Base-by-base conservation (phyloP, 92 coral and sea anemone species). In the Epizoanthus ramosus region DNA sequence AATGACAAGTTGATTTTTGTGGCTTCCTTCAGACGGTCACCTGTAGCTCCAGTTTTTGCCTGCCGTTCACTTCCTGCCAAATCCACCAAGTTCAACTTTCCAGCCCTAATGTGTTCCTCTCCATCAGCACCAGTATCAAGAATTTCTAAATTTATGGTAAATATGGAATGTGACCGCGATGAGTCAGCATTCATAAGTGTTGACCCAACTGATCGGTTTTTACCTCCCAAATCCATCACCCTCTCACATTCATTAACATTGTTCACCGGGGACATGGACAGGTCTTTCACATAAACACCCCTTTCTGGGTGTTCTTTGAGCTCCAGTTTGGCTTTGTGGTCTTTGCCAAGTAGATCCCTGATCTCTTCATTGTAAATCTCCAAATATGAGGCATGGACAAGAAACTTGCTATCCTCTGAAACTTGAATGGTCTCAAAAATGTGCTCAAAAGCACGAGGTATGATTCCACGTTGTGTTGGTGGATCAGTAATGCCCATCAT, bases 141-240 rank as follows among this genome's bases (percentile, higher is more conserved):
- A 86, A 96, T 94, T 79, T 96, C 99, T 50, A 96, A 66, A 71
- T 92, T 92, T 75, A 96, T 96, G 31, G 94, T 90, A 68, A 96
- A 96, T 39, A 96, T 96, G 56, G 99, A 96, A 79, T 96, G 99
- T 12, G 99, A 96, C 22, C 99, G 90, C 6, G 99, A 96, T 10
- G 99, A 96, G 73, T 96, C 99, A 5, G 99, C 99, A 83, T 96
- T 96, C 99, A 96, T 96, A 25, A 96, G 91, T 1, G 99, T 96
- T 17, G 99, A 90, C 54, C 99, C 99, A 33, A 96, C 99, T 14
- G 99, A 96, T 2, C 99, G 92, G 79, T 96, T 96, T 67, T 90
- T 94, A 80, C 98, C 93, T 39, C 99, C 99, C 6, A 96, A 87
- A 16, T 89, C 97, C 99, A 96, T 96, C 15, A 96, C 99, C 74